Evolutionary conservation across 1,140 invertebrate species (phyloP).

Genomic region (Heterodera schachtii): DNA sequence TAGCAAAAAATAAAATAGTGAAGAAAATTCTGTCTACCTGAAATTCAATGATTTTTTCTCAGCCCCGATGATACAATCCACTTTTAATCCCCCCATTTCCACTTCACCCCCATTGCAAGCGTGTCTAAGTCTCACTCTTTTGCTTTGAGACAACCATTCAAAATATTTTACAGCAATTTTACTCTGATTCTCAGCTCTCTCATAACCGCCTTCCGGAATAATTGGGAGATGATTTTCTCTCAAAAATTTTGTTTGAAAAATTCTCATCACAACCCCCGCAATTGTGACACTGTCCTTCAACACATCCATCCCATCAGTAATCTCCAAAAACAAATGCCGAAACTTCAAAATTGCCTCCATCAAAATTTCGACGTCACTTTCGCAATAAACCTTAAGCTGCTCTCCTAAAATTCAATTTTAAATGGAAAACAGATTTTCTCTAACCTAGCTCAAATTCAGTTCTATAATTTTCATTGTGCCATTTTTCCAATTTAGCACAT

Average conservation of each 20-base stretch:
- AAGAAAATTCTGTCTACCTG: not conserved
- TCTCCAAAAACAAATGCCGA: too few relatives aligned
- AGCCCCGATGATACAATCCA: not conserved
- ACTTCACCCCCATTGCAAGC: not conserved
- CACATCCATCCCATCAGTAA: not conserved
- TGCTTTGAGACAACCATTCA: not conserved
- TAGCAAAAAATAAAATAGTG: too few relatives aligned
- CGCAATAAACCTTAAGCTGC: too few relatives aligned
- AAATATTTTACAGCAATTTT: not conserved
- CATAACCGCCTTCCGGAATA: too few relatives aligned
- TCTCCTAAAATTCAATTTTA: not conserved
- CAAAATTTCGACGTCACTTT: too few relatives aligned
- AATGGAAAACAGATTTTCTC: not conserved
- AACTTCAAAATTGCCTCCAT: too few relatives aligned
- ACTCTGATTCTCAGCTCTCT: too few relatives aligned
- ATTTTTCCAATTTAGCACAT: not conserved
- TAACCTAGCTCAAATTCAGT: not conserved
- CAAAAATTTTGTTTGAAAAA: constrained; percentile 5
- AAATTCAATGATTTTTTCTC: not conserved
- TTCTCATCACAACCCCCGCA: not conserved
- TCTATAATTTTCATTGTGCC: not conserved
- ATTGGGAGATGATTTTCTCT: not conserved
- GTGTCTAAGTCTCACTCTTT: not conserved
- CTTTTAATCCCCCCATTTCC: not conserved
- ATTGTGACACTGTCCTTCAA: not conserved